phyloP scores from a whole-genome alignment of 1,140 invertebrate species.

The Pseudobourletiella spinata region DNA sequence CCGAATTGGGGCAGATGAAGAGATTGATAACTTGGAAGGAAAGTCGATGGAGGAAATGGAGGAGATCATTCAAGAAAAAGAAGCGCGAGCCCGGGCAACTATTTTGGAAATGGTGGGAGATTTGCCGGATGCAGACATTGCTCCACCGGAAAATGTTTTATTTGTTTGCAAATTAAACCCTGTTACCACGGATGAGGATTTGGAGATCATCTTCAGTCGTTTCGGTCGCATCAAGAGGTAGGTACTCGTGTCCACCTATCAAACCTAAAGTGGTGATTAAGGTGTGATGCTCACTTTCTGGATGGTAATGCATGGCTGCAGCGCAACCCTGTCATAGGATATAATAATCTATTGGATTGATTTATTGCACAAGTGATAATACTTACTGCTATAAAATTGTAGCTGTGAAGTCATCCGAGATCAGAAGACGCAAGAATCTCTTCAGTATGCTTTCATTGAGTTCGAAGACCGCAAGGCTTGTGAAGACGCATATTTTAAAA shows the following conservation, averaged over 20 bases:
- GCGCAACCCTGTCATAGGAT: too few relatives aligned
- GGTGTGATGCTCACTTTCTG: too few relatives aligned
- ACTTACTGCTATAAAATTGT: too few relatives aligned
- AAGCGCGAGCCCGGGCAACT: constrained; percentile 91
- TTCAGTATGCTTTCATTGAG: constrained; percentile 99
- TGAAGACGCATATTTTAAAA: constrained; percentile 98
- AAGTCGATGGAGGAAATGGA: constrained; percentile 72
- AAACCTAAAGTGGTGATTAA: background rate
- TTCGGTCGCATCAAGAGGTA: constrained; percentile 85
- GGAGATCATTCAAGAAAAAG: constrained; percentile 80
- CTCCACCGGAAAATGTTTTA: constrained; percentile 96
- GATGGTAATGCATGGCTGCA: too few relatives aligned
- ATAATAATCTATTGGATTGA: too few relatives aligned
- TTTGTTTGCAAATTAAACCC: constrained; percentile 99
- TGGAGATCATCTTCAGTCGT: constrained; percentile 95
- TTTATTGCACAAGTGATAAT: too few relatives aligned
- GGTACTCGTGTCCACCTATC: too few relatives aligned
- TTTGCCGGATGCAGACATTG: constrained; percentile 91
- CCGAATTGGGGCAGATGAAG: constrained; percentile 88
- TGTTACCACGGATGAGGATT: constrained; percentile 93
- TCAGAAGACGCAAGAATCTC: constrained; percentile 80
- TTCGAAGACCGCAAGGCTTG: constrained; percentile 72
- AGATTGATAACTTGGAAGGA: constrained; percentile 82
- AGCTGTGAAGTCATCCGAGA: constrained; percentile 97
- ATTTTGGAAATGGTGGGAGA: constrained; percentile 99